A percentile compares a stretch with the other conserved stretches of the same genome.
Evolutionary conservation across 2,797 vertebrate species (phyloP).

Genomic region (Botia kubotai): DNA sequence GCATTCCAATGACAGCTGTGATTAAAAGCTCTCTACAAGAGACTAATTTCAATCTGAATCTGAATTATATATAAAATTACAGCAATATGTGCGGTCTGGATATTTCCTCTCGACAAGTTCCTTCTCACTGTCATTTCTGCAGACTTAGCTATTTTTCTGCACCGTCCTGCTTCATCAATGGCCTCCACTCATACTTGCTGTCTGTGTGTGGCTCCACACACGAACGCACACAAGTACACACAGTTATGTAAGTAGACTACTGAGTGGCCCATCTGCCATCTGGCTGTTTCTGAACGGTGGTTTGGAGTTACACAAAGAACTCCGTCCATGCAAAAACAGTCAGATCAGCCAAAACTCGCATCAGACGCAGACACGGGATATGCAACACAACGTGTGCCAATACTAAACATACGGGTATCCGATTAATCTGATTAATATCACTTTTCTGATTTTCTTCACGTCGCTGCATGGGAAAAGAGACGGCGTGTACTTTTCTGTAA

Average conservation of each 20-base stretch:
- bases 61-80: not conserved
- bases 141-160: constrained; percentile 5
- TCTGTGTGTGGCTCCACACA: constrained; percentile 31
- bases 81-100: constrained; percentile 11
- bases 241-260: constrained; percentile 47
- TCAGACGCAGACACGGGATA: constrained; percentile 12
- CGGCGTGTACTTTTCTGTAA: not conserved
- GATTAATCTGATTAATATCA: not conserved
- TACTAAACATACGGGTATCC: constrained; percentile 8
- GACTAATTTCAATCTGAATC: constrained; percentile 14
- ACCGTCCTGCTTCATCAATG: constrained; percentile 12
- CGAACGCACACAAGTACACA: constrained; percentile 44
- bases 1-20: constrained; percentile 49
- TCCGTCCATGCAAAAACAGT: constrained; percentile 42
- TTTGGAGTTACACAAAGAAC: constrained; percentile 50
- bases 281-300: constrained; percentile 31
- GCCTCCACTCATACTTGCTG: constrained; percentile 17
- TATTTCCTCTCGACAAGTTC: constrained; percentile 3
- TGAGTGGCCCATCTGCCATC: constrained; percentile 60
- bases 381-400: constrained; percentile 1
- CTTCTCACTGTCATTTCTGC: not conserved
- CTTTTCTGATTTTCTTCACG: not conserved
- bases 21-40: constrained; percentile 44
- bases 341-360: constrained; percentile 14
- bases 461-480: not conserved